Percentiles rank a stretch among this genome's conserved stretches.
phyloP scores from a whole-genome alignment of 2,797 vertebrate genomes.

The Oreortyx pictus region DNA sequence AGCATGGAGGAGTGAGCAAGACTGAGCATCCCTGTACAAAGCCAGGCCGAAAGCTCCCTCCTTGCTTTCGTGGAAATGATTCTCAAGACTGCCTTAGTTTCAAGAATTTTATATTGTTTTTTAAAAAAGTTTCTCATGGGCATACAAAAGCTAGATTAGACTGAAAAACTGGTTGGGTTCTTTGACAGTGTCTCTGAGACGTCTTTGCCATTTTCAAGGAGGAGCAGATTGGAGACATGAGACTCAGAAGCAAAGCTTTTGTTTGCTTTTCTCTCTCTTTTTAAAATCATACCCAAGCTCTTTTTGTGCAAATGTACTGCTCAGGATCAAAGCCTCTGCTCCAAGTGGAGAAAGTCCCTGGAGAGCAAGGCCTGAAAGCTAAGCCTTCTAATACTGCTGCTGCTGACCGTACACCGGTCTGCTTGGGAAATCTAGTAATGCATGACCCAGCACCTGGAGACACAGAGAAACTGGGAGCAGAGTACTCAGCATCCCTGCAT shows the following conservation, averaged over 20 bases:
- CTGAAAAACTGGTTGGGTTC: conserved; percentile 40
- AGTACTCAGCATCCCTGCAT: neutral
- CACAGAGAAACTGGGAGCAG: neutral
- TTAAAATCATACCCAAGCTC: conserved; percentile 21
- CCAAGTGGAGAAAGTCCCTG: neutral
- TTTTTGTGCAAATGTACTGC: conserved; percentile 50
- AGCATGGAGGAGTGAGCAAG: neutral
- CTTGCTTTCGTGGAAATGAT: neutral
- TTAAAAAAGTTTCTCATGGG: neutral
- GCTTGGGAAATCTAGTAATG: neutral
- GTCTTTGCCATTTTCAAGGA: conserved; percentile 41
- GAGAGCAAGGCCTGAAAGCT: conserved; percentile 50
- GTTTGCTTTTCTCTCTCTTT: conserved; percentile 37
- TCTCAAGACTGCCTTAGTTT: neutral
- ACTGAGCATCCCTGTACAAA: neutral
- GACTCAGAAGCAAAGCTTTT: conserved; percentile 19
- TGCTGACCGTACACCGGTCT: neutral
- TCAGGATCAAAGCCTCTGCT: conserved; percentile 58
- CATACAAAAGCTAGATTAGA: conserved; percentile 30
- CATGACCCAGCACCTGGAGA: neutral
- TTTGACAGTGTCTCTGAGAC: conserved; percentile 24
- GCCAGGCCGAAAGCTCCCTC: neutral
- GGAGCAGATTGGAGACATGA: conserved; percentile 29
- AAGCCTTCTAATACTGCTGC: neutral
- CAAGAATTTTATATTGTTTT: neutral